Percentiles rank a stretch among this genome's conserved stretches.
Conservation (phyloP, 2,113 vertebrate species). For the Opisthocomus hoazin region DNA sequence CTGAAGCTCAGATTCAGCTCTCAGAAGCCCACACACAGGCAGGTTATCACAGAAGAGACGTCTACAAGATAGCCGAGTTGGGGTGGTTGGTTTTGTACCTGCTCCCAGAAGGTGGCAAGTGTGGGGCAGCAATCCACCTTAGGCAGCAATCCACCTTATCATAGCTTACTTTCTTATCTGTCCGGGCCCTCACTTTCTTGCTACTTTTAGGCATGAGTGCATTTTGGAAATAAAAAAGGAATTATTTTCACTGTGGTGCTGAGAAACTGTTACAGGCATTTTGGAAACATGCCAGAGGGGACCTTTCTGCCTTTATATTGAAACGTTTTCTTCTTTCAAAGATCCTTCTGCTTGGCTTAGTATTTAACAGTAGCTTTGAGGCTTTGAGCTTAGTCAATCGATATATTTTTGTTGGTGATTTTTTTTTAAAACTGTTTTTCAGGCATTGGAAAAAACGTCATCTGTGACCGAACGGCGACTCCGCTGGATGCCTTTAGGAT, state of each 20-base stretch:
- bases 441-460: slow-evolving; percentile 98
- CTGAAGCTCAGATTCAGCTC: not conserved
- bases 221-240: not conserved
- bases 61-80: not conserved
- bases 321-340: not conserved
- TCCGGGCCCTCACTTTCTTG: not conserved
- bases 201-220: not conserved
- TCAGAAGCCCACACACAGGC: not conserved
- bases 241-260: not conserved
- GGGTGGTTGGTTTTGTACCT: not conserved
- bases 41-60: not conserved
- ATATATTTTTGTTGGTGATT: not conserved
- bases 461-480: slow-evolving; percentile 94
- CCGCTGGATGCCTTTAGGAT: slow-evolving; percentile 95
- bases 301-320: not conserved
- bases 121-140: not conserved
- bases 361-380: not conserved
- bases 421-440: not conserved
- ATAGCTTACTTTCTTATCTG: not conserved
- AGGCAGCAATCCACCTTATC: not conserved
- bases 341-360: not conserved
- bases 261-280: not conserved
- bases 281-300: not conserved
- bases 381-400: not conserved
- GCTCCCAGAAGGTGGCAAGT: not conserved